Evolutionary conservation across 2,888 invertebrate genomes (phyloP).

Genomic region (Trachelus troglodyta): DNA sequence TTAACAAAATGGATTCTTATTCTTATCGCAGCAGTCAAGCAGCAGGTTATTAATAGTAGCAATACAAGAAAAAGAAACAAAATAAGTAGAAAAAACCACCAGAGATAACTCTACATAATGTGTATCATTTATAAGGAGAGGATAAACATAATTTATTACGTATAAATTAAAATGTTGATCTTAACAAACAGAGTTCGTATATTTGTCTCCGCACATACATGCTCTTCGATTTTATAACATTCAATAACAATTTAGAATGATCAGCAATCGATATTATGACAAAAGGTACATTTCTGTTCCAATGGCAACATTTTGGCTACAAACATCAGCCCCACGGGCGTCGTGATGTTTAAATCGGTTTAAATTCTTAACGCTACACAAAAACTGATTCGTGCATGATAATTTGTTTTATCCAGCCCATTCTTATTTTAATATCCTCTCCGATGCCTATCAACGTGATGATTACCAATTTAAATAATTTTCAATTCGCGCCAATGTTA

Average conservation of each 20-base stretch:
- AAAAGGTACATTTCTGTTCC: background rate
- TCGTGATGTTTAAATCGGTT: background rate
- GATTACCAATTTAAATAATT: background rate
- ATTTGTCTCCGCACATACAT: conserved; percentile 9
- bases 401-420: background rate
- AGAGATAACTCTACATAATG: conserved; percentile 9
- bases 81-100: background rate
- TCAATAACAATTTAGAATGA: background rate
- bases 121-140: background rate
- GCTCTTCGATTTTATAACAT: background rate
- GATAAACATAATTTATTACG: conserved; percentile 34
- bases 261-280: background rate
- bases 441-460: background rate
- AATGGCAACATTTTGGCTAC: conserved; percentile 1
- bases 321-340: background rate
- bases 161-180: conserved; percentile 22
- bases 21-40: background rate
- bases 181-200: conserved; percentile 29
- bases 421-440: background rate
- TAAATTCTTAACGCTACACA: background rate
- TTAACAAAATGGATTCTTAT: background rate
- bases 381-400: background rate
- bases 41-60: background rate
- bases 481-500: background rate
- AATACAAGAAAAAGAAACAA: background rate